Base-by-base conservation (phyloP, 1,140 invertebrate genomes). In the Stegodyphus mimosarum region DNA sequence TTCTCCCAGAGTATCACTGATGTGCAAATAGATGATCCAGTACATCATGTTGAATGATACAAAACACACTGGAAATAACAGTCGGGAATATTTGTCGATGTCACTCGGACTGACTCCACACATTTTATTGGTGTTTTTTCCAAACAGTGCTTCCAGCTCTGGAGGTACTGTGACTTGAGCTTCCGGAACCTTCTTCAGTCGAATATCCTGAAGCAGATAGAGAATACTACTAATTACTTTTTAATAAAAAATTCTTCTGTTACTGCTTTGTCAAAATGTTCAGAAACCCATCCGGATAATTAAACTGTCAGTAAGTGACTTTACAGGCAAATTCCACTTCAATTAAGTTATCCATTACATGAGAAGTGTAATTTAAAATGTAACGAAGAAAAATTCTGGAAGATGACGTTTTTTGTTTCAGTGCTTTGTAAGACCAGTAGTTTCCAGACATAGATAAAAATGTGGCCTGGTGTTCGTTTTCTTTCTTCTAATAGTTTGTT, bases 101-200 rank as follows among this genome's bases (percentile, higher is more conserved):
- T 89, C 90, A 79, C 88, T 88, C 86, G 89, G 73, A 87, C 89
- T 86, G 49, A 81, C 81, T 55, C 88, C 88, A 66, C 77, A 88
- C 80, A 88, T 77, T 80, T 87, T 87, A 70, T 87, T 87, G 60
- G 81, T 64, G 89, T 96, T 95, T 93, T 92, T 95, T 93, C 53
- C 94, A 94, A 88, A 88, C n/a, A 86, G 81, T 18, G 89, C 83
- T 66, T 88, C 86, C 85, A 89, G 88, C 80, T 90, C 89, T 66
- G 89, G 89, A 87, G 92, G 92, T n/a, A 95, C 95, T 89, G 97
- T 97, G 81, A 79, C 80, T 79, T 60, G 69, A 69, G 67, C 51
- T 75, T 85, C 87, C 11, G 78, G 87, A 13, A 76, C 52, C 75
- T 87, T 87, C 74, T 88, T 88, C 67, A 88, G 81, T 53, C 86